phyloP scores from a whole-genome alignment of 2,888 invertebrate genomes.

The Mystacides longicornis region DNA sequence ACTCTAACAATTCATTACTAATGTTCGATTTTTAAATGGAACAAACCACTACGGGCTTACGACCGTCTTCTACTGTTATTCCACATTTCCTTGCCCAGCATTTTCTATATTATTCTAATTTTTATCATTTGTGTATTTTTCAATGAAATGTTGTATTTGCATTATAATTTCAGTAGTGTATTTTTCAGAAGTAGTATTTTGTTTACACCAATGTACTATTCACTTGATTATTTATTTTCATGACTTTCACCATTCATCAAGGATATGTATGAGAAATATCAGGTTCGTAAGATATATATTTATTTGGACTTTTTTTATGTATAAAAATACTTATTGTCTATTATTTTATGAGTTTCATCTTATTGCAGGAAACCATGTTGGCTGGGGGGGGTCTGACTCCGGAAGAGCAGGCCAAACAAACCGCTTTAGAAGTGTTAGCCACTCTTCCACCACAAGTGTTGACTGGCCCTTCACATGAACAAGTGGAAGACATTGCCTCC shows the following conservation, averaged over 20 bases:
- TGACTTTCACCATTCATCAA: constrained; percentile 10
- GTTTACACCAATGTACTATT: not conserved
- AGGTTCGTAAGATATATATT: not conserved
- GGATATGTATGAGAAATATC: constrained; percentile 29
- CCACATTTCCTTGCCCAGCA: no score
- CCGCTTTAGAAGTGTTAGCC: constrained; percentile 69
- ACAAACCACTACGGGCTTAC: no score
- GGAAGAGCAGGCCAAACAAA: constrained; percentile 71
- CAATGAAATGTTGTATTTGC: not conserved
- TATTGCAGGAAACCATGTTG: constrained; percentile 50
- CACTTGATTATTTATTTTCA: not conserved
- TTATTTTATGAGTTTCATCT: not conserved
- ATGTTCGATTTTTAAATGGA: no score
- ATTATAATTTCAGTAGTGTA: not conserved
- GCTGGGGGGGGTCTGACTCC: constrained; percentile 59
- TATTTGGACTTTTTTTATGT: not conserved
- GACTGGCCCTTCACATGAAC: constrained; percentile 57
- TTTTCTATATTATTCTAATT: not conserved
- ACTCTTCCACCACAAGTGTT: constrained; percentile 65
- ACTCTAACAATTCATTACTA: no score
- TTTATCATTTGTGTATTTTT: not conserved
- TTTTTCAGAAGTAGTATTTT: not conserved
- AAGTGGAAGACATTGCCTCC: constrained; percentile 67
- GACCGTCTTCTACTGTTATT: no score
- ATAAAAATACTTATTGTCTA: not conserved